phyloP scores from a whole-genome alignment of 2,797 vertebrate genomes.

The Chaetophractus vellerosus region DNA sequence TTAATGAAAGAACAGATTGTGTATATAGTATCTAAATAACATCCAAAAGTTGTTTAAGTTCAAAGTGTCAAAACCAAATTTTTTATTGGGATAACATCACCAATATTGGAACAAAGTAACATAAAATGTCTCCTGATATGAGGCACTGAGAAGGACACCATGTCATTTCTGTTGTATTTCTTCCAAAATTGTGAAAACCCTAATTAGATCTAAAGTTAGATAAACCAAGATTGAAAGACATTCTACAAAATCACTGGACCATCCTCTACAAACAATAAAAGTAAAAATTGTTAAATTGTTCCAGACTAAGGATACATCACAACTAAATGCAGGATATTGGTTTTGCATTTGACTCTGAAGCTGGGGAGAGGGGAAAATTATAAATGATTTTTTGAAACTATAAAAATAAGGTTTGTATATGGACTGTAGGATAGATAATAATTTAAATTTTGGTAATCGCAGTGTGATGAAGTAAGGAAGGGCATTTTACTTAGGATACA shows the following conservation, averaged over 20 bases:
- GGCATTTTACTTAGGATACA: neutral
- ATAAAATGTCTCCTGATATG: neutral
- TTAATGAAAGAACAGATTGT: neutral
- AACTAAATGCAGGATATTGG: neutral
- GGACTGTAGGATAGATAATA: neutral
- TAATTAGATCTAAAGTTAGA: neutral
- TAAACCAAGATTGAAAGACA: neutral
- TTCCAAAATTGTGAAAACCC: neutral
- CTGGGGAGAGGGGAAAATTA: too few species aligned
- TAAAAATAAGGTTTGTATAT: neutral
- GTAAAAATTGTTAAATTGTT: neutral
- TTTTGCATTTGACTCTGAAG: neutral
- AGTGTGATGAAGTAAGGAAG: neutral
- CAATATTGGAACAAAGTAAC: neutral
- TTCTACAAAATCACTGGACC: neutral
- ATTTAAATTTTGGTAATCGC: neutral
- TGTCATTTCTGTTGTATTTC: neutral
- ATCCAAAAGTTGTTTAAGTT: neutral
- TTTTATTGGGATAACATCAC: neutral
- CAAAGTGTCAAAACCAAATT: neutral
- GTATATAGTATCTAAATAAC: neutral
- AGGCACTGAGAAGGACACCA: neutral
- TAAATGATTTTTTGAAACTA: neutral
- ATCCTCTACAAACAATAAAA: neutral
- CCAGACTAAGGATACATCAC: neutral